A percentile compares a stretch with the other conserved stretches of the same genome.
These are phyloP conservation scores for Fulmarus glacialis DNA, from an alignment of 2,113 vertebrate genomes.

Conservation along the genomic window DNA sequence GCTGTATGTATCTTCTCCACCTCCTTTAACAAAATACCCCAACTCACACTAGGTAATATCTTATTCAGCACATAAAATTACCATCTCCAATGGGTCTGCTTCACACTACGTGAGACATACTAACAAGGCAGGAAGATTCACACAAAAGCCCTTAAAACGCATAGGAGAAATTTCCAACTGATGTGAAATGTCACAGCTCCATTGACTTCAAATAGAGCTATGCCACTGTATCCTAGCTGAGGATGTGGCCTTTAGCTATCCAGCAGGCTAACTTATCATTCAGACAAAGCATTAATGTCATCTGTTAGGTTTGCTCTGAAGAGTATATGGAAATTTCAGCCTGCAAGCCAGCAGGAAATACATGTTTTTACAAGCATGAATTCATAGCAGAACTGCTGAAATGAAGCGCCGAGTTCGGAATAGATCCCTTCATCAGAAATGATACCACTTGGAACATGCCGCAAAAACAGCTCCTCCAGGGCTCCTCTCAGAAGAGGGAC, in stretches of 20 bases:
- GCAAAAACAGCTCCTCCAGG: background rate
- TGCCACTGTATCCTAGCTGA: background rate
- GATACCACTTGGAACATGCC: background rate
- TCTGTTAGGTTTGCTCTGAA: background rate
- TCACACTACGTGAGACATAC: background rate
- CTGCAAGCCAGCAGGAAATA: background rate
- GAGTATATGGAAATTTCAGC: slow-evolving; percentile 8
- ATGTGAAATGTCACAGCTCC: background rate
- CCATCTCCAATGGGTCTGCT: background rate
- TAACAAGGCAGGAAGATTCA: background rate
- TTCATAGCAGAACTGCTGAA: background rate
- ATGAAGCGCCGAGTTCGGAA: background rate
- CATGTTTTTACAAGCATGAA: slow-evolving; percentile 21
- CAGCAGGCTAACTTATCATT: background rate
- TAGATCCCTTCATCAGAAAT: background rate
- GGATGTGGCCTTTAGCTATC: background rate
- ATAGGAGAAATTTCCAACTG: background rate
- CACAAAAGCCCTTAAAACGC: background rate
- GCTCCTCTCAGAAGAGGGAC: background rate
- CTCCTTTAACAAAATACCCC: background rate
- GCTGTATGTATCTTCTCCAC: background rate
- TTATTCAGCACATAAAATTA: background rate
- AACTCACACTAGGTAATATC: background rate
- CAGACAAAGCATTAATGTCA: background rate
- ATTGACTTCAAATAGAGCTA: background rate